phyloP scores from a whole-genome alignment of 2,113 vertebrate genomes.

The Poeciliopsis occidentalis region DNA sequence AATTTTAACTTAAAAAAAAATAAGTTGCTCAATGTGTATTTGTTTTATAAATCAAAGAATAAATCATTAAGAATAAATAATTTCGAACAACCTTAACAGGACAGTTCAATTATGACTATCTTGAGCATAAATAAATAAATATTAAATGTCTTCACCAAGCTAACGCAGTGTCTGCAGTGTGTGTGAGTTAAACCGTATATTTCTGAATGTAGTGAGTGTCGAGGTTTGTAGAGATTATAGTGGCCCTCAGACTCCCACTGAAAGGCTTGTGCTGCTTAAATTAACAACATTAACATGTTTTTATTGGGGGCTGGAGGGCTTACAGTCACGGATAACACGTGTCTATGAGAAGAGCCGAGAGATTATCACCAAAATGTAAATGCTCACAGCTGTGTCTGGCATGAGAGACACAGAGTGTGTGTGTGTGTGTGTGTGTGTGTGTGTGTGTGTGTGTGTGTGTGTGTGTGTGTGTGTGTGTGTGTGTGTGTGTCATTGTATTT shows the following conservation, averaged over 20 bases:
- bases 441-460: not conserved
- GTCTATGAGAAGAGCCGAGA: slow-evolving; percentile 55
- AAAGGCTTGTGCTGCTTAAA: not conserved
- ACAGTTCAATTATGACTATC: not conserved
- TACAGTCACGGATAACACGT: slow-evolving; percentile 39
- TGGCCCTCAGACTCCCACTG: not conserved
- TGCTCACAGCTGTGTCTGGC: slow-evolving; percentile 74
- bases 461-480: no score
- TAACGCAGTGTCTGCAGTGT: not conserved
- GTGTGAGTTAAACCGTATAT: slow-evolving; percentile 7
- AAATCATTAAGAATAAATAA: not conserved
- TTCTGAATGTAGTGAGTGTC: not conserved
- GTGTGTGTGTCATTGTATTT: no score
- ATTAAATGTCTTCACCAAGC: not conserved
- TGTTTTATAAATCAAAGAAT: not conserved
- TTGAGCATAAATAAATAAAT: not conserved
- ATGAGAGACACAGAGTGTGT: slow-evolving; percentile 20
- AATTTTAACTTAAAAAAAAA: no score
- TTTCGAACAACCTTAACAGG: not conserved
- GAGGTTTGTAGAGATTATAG: not conserved
- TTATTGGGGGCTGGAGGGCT: slow-evolving; percentile 9
- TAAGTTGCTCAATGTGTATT: not conserved
- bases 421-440: slow-evolving; percentile 1
- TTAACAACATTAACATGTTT: not conserved
- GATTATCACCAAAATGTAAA: slow-evolving; percentile 58